Percentiles rank a stretch among this genome's conserved stretches.
These are phyloP conservation scores for Onychomys arenicola DNA, from an alignment of 2,797 vertebrate genomes.

Conservation along the genomic window DNA sequence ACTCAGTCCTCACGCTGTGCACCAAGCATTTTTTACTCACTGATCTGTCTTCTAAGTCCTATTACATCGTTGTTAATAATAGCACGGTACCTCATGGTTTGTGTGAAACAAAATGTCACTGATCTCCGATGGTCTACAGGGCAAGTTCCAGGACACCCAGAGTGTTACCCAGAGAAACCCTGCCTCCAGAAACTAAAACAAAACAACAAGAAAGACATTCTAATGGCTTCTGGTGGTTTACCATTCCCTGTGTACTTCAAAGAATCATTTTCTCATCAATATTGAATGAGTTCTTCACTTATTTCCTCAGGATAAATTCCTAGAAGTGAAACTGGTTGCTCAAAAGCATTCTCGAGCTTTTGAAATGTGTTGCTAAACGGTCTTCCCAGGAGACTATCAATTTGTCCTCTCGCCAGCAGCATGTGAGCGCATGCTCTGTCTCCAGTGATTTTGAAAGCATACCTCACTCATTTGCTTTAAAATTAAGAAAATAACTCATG, in stretches of 20 bases:
- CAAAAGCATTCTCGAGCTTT: slow-evolving; percentile 68
- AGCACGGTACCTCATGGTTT: background rate
- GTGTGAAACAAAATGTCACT: background rate
- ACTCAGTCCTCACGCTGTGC: background rate
- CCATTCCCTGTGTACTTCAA: slow-evolving; percentile 7
- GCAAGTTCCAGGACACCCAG: background rate
- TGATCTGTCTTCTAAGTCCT: background rate
- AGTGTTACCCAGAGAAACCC: background rate
- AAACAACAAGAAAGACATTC: background rate
- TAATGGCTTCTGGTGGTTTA: slow-evolving; percentile 29
- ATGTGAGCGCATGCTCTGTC: background rate
- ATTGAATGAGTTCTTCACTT: slow-evolving; percentile 64
- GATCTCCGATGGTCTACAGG: background rate
- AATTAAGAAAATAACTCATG: slow-evolving; percentile 57
- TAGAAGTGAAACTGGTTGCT: slow-evolving; percentile 73
- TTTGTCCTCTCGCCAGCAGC: background rate
- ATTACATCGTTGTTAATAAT: background rate
- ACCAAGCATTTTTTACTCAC: background rate
- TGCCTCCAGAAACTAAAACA: background rate
- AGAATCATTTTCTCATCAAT: slow-evolving; percentile 40
- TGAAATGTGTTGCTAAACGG: slow-evolving; percentile 68
- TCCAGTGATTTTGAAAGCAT: background rate
- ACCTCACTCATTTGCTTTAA: slow-evolving; percentile 50
- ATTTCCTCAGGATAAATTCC: slow-evolving; percentile 77
- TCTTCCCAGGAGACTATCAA: slow-evolving; percentile 56